Conservation (phyloP, 2,113 vertebrate genomes). For the Xerus inauris region DNA sequence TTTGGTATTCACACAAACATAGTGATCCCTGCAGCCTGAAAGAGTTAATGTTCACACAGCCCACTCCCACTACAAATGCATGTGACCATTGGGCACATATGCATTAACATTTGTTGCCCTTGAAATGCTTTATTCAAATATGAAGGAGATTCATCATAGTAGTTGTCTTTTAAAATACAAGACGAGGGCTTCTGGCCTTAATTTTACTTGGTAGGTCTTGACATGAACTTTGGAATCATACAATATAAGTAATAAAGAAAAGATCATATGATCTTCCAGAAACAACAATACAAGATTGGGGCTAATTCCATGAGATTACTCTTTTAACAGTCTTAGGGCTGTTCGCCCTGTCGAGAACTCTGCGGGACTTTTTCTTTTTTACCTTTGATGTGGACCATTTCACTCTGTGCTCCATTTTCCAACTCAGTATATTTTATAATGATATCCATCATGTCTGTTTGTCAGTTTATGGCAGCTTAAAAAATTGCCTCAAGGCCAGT, state of each 20-base stretch:
- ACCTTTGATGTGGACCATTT: constrained; percentile 79
- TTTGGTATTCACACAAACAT: not conserved
- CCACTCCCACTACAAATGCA: not conserved
- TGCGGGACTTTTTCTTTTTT: constrained; percentile 15
- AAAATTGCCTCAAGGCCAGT: constrained; percentile 83
- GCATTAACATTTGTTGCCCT: not conserved
- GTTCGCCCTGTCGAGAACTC: constrained; percentile 47
- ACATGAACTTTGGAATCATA: constrained; percentile 44
- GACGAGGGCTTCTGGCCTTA: not conserved
- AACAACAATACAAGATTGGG: not conserved
- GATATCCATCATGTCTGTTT: constrained; percentile 82
- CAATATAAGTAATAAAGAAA: constrained; percentile 9
- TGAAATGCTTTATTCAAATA: constrained; percentile 15
- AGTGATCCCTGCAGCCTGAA: not conserved
- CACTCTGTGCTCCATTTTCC: constrained; percentile 78
- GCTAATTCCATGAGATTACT: constrained; percentile 44
- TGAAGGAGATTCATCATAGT: not conserved
- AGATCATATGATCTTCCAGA: not conserved
- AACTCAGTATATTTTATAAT: constrained; percentile 82
- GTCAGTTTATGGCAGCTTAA: constrained; percentile 83
- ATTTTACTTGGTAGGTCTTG: constrained; percentile 31
- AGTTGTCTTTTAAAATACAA: not conserved
- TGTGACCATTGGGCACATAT: not conserved
- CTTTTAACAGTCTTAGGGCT: constrained; percentile 12
- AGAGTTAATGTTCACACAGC: not conserved